Base-by-base conservation (phyloP, 2,888 invertebrate species). In the Andrena flavipes region DNA sequence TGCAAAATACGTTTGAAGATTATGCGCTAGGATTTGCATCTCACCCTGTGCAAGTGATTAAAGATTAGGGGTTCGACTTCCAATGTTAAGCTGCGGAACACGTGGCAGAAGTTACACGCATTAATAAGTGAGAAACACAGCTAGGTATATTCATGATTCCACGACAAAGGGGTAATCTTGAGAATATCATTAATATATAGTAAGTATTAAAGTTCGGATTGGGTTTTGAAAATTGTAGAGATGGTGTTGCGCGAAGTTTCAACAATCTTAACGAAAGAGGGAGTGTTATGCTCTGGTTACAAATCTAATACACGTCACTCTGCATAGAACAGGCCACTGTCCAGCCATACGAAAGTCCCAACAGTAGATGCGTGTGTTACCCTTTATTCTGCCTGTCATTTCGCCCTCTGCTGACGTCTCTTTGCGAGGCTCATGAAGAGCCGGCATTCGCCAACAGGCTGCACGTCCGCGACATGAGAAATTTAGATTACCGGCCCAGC, bases 401-500 rank as follows among this genome's bases (percentile, higher is more conserved):
- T 80, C 64, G 49, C 59, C 51, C 71, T 68, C 69, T 16, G 69
- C 29, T 63, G 42, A 42, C 63, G 49, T 63, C 76, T 71, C 67
- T 76, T 67, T 71, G 64, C 56, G 48, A 51, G 70, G 26, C 51
- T 72, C 71, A 13, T 29, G 70, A 76, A 49, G 56, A 82, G 71
- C 67, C 74, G 68, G 67, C 81, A 65, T 82, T 76, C 64, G 76
- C 76, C 81, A 63, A 48, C 64, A 71, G 62, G 71, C 68, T 81
- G 75, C 73, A 70, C 71, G 76, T 80, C 76, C 69, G 59, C 79
- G 76, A 82, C 87, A 88, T 85, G 87, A 88, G 87, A 90, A 90
- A 90, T 90, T 90, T 89, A 88, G 89, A 90, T 89, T 90, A 88
- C 87, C 82, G 63, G 67, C 74, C 75, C 82, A 60, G 54, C 81